These are phyloP conservation scores for Varecia variegata DNA, from an alignment of 2,797 vertebrate species.

Conservation along the genomic window DNA sequence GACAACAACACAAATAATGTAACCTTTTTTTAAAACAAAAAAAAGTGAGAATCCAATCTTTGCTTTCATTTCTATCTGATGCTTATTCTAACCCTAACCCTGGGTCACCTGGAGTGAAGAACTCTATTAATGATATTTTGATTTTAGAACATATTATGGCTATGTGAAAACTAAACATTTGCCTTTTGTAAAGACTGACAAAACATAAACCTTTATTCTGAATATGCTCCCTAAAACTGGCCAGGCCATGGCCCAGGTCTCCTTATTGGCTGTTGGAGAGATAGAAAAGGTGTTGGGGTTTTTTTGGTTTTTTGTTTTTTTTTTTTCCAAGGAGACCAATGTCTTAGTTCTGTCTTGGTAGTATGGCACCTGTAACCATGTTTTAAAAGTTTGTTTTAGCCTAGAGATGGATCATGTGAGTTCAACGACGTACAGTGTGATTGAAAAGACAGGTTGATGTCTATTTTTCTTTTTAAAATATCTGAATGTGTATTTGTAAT, in stretches of 20 bases:
- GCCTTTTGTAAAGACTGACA: not conserved
- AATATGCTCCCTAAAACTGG: not conserved
- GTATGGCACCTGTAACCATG: slow-evolving; percentile 5
- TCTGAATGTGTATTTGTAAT: slow-evolving; percentile 83
- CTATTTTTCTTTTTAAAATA: slow-evolving; percentile 76
- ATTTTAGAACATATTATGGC: not conserved
- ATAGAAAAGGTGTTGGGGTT: fast-evolving
- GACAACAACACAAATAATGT: not conserved
- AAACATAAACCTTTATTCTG: not conserved
- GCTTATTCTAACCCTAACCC: not conserved
- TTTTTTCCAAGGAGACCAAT: not conserved
- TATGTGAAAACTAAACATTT: not conserved
- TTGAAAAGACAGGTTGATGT: slow-evolving; percentile 52
- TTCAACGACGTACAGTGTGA: slow-evolving; percentile 69
- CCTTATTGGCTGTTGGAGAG: not conserved
- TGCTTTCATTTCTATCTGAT: not conserved
- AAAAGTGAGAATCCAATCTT: not conserved
- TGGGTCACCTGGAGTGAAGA: not conserved
- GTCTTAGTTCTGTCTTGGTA: slow-evolving; percentile 52
- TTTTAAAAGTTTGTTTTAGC: slow-evolving; percentile 75
- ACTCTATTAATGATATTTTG: not conserved
- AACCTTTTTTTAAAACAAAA: not conserved
- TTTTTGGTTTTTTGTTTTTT: not conserved
- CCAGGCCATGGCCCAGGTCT: not conserved
- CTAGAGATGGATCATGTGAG: slow-evolving; percentile 52